Evolutionary conservation across 92 coral and sea anemone species (phyloP).

Genomic region (Palythoa caribaeorum): DNA sequence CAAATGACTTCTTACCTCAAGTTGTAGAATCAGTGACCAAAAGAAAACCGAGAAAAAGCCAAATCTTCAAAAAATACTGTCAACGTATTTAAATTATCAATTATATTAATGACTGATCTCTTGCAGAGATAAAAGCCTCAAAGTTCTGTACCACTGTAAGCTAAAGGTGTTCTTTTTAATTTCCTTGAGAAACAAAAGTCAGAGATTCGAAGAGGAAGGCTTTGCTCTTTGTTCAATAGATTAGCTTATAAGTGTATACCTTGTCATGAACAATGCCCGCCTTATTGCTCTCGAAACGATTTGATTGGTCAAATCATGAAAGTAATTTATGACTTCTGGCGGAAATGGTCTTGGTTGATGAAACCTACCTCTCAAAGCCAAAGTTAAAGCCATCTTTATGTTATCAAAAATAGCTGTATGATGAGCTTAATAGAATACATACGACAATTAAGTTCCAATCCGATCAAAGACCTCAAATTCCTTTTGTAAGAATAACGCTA

Average conservation of each 20-base stretch:
- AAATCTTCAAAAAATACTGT: background rate
- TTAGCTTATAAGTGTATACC: background rate
- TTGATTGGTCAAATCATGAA: constrained; percentile 31
- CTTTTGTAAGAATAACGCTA: background rate
- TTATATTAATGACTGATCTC: background rate
- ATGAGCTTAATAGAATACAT: constrained; percentile 9
- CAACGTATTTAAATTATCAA: background rate
- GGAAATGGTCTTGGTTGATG: constrained; percentile 40
- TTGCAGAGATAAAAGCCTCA: background rate
- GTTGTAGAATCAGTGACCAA: background rate
- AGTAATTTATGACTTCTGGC: constrained; percentile 40
- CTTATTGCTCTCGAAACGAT: background rate
- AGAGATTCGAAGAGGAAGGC: background rate
- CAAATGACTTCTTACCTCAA: background rate
- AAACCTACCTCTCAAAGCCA: background rate
- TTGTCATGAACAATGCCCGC: constrained; percentile 13
- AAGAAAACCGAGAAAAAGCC: background rate
- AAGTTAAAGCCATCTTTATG: background rate
- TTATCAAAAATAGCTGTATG: background rate
- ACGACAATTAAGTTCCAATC: background rate
- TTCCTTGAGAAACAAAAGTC: background rate
- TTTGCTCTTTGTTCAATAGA: constrained; percentile 6
- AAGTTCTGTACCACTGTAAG: background rate
- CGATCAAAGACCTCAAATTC: background rate
- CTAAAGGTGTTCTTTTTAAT: background rate